Conservation (phyloP, 1,140 invertebrate genomes). For the Mizuhopecten yessoensis region DNA sequence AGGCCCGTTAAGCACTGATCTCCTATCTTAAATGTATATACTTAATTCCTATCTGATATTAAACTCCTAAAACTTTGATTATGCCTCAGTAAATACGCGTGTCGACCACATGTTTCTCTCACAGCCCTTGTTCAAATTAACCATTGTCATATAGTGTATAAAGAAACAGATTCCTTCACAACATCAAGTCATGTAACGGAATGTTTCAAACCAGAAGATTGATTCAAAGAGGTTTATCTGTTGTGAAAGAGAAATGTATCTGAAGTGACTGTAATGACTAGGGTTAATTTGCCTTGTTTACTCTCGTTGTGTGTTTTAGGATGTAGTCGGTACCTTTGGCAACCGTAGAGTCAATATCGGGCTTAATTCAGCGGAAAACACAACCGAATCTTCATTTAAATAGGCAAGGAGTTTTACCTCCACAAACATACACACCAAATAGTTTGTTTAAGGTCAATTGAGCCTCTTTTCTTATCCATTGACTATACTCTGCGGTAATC, state of each 20-base stretch:
- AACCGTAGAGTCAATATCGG: background rate
- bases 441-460: background rate
- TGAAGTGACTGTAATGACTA: background rate
- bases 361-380: background rate
- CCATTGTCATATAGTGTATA: background rate
- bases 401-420: background rate
- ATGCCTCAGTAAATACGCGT: slow-evolving; percentile 10
- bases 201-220: background rate
- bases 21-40: slow-evolving; percentile 4
- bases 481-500: background rate
- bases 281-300: background rate
- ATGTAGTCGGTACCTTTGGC: background rate
- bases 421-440: slow-evolving; percentile 27
- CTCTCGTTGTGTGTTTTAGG: background rate
- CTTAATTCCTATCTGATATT: slow-evolving; percentile 17
- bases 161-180: background rate
- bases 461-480: background rate
- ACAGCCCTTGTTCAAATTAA: background rate
- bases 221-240: background rate
- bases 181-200: background rate
- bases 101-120: background rate
- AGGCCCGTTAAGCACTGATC: background rate
- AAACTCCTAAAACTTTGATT: background rate
- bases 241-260: background rate
- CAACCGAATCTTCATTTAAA: background rate